phyloP scores from a whole-genome alignment of 2,113 vertebrate genomes.

The Gopherus evgoodei region DNA sequence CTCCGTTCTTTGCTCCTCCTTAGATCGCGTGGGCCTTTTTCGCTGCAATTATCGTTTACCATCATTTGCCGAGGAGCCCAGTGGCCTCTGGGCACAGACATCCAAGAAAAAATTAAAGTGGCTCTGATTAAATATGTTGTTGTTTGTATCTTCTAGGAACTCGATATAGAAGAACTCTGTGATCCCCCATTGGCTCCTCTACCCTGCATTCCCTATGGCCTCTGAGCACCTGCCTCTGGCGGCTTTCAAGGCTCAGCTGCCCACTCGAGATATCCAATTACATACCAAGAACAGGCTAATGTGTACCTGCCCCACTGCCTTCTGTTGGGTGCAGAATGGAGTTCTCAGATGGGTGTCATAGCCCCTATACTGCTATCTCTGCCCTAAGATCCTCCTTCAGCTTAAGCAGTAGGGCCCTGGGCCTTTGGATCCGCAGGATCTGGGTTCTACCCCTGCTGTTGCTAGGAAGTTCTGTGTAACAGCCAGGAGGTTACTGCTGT shows the following conservation, averaged over 20 bases:
- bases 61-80: neutral
- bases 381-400: neutral
- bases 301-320: neutral
- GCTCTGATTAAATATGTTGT: neutral
- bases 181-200: neutral
- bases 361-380: neutral
- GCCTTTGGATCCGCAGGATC: neutral
- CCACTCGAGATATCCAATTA: neutral
- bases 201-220: neutral
- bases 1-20: neutral
- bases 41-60: fast-evolving
- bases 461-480: neutral
- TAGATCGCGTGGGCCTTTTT: neutral
- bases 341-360: neutral
- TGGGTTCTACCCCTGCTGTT: neutral
- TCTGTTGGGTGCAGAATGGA: neutral
- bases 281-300: neutral
- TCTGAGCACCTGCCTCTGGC: neutral
- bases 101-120: neutral
- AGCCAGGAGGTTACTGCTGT: neutral
- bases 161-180: neutral
- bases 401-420: neutral
- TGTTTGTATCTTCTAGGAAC: neutral
- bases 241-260: neutral
- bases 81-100: neutral